phyloP scores from a whole-genome alignment of 1,140 invertebrate species.

The Drosophila rhopaloa region DNA sequence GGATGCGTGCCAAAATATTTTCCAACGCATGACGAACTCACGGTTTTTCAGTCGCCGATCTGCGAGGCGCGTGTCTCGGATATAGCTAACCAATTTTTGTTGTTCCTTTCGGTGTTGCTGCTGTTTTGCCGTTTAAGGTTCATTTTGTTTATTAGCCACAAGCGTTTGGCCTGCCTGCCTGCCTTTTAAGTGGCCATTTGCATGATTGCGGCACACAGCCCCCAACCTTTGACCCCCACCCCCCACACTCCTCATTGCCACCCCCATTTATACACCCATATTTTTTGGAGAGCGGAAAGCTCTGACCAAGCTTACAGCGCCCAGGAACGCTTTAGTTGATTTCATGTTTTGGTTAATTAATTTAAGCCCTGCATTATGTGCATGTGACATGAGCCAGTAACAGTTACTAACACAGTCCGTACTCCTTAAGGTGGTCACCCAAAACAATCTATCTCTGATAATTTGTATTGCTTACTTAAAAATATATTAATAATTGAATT shows the following conservation, averaged over 20 bases:
- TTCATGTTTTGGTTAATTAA: constrained; percentile 69
- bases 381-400: constrained; percentile 19
- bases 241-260: not conserved
- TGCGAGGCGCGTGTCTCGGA: constrained; percentile 25
- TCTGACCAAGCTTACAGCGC: constrained; percentile 28
- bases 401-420: not conserved
- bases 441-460: not conserved
- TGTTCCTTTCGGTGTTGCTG: constrained; percentile 10
- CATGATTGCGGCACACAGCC: constrained; percentile 64
- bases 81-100: not conserved
- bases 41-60: constrained; percentile 12
- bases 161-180: constrained; percentile 54
- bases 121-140: constrained; percentile 50
- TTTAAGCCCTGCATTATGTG: constrained; percentile 58
- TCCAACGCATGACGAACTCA: constrained; percentile 32
- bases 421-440: not conserved
- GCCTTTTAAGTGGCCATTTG: constrained; percentile 76
- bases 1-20: constrained; percentile 70
- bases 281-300: constrained; percentile 34
- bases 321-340: constrained; percentile 40
- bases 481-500: no score
- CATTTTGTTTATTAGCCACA: constrained; percentile 73
- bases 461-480: not conserved
- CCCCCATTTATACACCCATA: constrained; percentile 1
- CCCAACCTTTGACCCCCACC: not conserved